Evolutionary conservation across 1,140 invertebrate genomes (phyloP).

Genomic region (Drosophila repleta): DNA sequence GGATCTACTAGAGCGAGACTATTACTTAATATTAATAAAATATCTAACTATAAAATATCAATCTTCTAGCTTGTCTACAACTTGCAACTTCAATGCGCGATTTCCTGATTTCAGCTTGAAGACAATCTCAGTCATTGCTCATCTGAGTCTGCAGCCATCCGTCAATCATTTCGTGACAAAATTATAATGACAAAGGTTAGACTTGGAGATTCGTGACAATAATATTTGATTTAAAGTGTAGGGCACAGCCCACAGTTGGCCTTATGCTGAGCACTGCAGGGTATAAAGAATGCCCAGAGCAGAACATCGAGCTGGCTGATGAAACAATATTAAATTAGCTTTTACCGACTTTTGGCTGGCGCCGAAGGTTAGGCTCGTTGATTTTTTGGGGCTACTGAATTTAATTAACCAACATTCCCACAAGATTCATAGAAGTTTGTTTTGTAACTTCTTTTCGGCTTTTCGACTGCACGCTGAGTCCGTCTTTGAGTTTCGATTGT

Average conservation of each 20-base stretch:
- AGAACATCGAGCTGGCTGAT: neutral
- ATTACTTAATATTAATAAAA: too few relatives aligned
- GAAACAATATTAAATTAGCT: constrained; percentile 2
- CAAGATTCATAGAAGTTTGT: neutral
- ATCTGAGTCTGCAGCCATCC: neutral
- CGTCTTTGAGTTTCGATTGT: constrained; percentile 36
- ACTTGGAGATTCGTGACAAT: neutral
- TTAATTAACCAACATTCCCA: constrained; percentile 8
- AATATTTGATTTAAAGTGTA: neutral
- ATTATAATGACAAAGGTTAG: neutral
- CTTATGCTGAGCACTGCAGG: neutral
- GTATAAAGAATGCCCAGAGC: neutral
- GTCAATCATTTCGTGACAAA: neutral
- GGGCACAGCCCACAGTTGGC: neutral
- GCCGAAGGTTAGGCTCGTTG: constrained; percentile 28
- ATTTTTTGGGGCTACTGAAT: constrained; percentile 5
- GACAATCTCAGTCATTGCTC: too few relatives aligned
- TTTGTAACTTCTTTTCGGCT: constrained; percentile 4
- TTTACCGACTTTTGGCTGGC: neutral
- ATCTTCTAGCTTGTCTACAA: too few relatives aligned
- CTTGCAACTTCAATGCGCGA: too few relatives aligned
- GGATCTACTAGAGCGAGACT: too few relatives aligned
- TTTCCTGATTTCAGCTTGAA: too few relatives aligned
- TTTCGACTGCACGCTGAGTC: constrained; percentile 40
- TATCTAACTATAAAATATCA: too few relatives aligned